Percentiles rank a stretch among this genome's conserved stretches.
These are phyloP conservation scores for Dromas ardeola DNA, from an alignment of 2,113 vertebrate genomes.

Conservation along the genomic window DNA sequence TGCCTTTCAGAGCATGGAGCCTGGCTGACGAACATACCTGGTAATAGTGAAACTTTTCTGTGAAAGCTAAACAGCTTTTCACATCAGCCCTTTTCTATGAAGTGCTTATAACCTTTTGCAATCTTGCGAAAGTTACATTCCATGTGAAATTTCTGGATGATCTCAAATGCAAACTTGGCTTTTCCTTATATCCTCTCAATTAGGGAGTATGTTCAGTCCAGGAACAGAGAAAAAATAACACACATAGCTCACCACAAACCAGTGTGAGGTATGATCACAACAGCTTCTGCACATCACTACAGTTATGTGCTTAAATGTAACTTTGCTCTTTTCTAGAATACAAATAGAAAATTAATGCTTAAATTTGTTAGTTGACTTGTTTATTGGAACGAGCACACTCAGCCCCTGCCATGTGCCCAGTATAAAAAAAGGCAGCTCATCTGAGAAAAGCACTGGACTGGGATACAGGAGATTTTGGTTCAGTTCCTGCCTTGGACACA, in stretches of 20 bases:
- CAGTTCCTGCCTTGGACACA: neutral
- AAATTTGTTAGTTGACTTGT: neutral
- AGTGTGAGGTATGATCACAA: neutral
- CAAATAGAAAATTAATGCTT: neutral
- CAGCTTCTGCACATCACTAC: neutral
- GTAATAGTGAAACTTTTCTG: neutral
- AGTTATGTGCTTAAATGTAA: neutral
- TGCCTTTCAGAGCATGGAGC: neutral
- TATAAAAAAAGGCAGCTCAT: neutral
- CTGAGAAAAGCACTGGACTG: neutral
- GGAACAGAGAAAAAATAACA: neutral
- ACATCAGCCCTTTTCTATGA: neutral
- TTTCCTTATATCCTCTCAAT: neutral
- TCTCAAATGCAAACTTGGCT: neutral
- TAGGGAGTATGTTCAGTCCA: neutral
- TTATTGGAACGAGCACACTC: neutral
- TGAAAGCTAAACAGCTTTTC: neutral
- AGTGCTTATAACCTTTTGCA: neutral
- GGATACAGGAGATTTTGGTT: neutral
- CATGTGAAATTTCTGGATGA: neutral
- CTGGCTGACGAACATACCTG: neutral
- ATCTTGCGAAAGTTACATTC: neutral
- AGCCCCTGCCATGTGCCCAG: neutral
- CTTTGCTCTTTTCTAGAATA: neutral
- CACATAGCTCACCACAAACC: neutral